These are phyloP conservation scores for Teleiodes luculella DNA, from an alignment of 2,888 invertebrate genomes.

Conservation along the genomic window DNA sequence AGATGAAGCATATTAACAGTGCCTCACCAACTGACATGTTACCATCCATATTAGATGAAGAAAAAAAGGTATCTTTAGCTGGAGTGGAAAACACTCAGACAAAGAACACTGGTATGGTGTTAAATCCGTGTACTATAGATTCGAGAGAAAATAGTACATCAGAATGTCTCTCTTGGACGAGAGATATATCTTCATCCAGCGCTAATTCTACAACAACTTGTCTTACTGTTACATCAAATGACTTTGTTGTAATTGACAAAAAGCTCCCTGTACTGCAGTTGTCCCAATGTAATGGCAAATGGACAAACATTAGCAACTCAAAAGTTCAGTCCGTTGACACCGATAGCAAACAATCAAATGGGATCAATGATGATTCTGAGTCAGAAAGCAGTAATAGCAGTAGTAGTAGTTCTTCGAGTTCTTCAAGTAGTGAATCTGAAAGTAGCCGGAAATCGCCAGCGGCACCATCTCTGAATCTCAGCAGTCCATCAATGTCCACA, in stretches of 20 bases:
- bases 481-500: neutral
- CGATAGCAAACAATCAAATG: no score
- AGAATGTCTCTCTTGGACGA: constrained; percentile 53
- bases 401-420: constrained; percentile 1
- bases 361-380: neutral
- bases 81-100: neutral
- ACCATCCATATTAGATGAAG: constrained; percentile 17
- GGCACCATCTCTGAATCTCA: constrained; percentile 9
- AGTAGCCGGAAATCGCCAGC: neutral
- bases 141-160: constrained; percentile 40
- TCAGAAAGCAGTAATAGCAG: neutral
- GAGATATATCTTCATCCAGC: constrained; percentile 57
- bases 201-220: constrained; percentile 47
- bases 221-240: constrained; percentile 42
- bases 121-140: neutral
- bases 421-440: constrained; percentile 9
- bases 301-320: neutral
- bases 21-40: neutral
- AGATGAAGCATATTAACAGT: constrained; percentile 1
- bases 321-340: neutral
- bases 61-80: neutral
- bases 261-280: constrained; percentile 53
- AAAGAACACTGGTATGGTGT: neutral
- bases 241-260: constrained; percentile 50
- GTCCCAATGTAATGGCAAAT: constrained; percentile 30